Conservation (phyloP, 2,797 vertebrate genomes). For the Characodon lateralis region DNA sequence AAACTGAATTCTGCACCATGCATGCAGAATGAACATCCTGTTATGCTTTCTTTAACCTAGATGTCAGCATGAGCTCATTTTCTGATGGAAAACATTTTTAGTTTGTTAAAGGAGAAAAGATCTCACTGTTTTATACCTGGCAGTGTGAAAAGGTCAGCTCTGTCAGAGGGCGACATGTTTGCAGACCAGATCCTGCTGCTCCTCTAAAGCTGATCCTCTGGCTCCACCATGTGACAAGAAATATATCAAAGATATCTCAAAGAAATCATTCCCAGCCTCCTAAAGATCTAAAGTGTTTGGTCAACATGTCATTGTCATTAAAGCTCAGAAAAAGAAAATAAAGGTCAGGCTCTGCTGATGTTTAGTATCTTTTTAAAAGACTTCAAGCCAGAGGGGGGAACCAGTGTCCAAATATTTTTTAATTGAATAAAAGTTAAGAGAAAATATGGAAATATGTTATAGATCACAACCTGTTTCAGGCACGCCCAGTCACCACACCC, state of each 20-base stretch:
- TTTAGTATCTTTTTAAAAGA: background rate
- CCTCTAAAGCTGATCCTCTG: slow-evolving; percentile 40
- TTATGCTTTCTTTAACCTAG: background rate
- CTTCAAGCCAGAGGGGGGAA: background rate
- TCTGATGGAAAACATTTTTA: background rate
- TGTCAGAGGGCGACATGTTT: background rate
- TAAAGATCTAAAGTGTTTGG: slow-evolving; percentile 36
- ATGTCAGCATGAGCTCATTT: background rate
- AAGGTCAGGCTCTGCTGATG: background rate
- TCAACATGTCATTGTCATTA: slow-evolving; percentile 49
- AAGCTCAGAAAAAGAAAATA: background rate
- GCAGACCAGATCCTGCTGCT: background rate
- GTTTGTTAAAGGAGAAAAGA: background rate
- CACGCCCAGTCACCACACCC: background rate
- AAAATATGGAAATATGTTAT: background rate
- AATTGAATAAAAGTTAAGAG: background rate
- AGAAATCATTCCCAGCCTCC: slow-evolving; percentile 12
- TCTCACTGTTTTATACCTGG: background rate
- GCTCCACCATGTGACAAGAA: slow-evolving; percentile 68
- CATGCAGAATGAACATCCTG: background rate
- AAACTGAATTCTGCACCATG: background rate
- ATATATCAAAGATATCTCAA: slow-evolving; percentile 18
- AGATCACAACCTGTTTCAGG: background rate
- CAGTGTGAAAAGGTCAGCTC: background rate
- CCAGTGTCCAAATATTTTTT: background rate